Evolutionary conservation across 2,113 vertebrate genomes (phyloP).

Genomic region (Mustelus asterias): DNA sequence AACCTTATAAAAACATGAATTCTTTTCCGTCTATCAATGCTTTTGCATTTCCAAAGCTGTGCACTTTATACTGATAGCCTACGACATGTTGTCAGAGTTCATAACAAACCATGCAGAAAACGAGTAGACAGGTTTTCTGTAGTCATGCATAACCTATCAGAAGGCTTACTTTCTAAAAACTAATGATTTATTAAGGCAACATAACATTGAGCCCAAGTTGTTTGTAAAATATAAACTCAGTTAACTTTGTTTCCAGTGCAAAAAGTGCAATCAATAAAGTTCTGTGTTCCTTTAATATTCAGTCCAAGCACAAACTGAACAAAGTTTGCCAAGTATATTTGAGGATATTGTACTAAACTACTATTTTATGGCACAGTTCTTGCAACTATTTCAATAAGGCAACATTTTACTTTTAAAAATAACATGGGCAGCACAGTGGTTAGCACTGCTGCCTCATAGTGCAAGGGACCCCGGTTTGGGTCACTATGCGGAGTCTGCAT

Average conservation of each 20-base stretch:
- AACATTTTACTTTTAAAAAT: not conserved
- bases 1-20: not conserved
- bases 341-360: not conserved
- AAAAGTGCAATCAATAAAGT: not conserved
- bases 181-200: not conserved
- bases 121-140: not conserved
- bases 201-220: not conserved
- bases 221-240: not conserved
- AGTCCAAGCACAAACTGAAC: not conserved
- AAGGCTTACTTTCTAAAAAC: not conserved
- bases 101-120: conserved; percentile 31
- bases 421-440: too few species aligned
- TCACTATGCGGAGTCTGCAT: too few species aligned
- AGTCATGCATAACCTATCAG: not conserved
- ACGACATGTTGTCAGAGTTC: conserved; percentile 11
- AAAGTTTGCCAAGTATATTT: not conserved
- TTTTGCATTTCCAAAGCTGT: not conserved
- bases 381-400: not conserved
- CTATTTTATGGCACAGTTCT: not conserved
- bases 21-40: too few species aligned
- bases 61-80: not conserved
- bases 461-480: too few species aligned
- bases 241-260: not conserved
- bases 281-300: not conserved
- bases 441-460: too few species aligned